Conservation (phyloP, 2,797 vertebrate species). For the Nothura maculosa region DNA sequence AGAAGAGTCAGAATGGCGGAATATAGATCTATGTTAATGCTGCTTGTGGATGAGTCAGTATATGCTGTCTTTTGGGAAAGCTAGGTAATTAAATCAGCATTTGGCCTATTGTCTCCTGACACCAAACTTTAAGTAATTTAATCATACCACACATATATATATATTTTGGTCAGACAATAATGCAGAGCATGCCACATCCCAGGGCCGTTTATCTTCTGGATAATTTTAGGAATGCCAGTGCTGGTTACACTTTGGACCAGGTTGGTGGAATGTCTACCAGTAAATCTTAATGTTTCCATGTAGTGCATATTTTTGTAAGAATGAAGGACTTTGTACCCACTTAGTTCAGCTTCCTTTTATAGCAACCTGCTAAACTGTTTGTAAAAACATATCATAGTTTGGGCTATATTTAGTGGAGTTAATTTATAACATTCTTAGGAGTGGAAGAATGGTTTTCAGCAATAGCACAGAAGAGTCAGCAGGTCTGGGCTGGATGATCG, state of each 20-base stretch:
- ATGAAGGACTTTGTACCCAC: slow-evolving; percentile 21
- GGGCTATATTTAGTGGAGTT: slow-evolving; percentile 24
- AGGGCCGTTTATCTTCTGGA: background rate
- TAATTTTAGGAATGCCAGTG: slow-evolving; percentile 48
- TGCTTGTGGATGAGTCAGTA: background rate
- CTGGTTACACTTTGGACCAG: slow-evolving; percentile 33
- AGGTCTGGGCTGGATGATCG: background rate
- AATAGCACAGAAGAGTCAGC: background rate
- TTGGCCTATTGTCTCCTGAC: background rate
- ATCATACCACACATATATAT: background rate
- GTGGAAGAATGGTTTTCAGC: slow-evolving; percentile 7
- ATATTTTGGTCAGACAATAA: background rate
- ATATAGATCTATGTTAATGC: background rate
- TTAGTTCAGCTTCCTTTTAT: slow-evolving; percentile 28
- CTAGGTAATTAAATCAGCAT: background rate
- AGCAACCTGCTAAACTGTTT: slow-evolving; percentile 26
- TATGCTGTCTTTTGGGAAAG: background rate
- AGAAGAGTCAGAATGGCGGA: background rate
- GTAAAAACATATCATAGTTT: slow-evolving; percentile 12
- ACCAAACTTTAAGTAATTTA: background rate
- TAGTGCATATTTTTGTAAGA: slow-evolving; percentile 21
- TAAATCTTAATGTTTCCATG: slow-evolving; percentile 24
- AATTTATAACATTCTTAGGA: background rate
- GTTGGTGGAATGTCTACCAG: slow-evolving; percentile 21
- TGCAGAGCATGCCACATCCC: background rate